Conservation (phyloP, 2,797 vertebrate genomes). For the Melopsittacus undulatus region DNA sequence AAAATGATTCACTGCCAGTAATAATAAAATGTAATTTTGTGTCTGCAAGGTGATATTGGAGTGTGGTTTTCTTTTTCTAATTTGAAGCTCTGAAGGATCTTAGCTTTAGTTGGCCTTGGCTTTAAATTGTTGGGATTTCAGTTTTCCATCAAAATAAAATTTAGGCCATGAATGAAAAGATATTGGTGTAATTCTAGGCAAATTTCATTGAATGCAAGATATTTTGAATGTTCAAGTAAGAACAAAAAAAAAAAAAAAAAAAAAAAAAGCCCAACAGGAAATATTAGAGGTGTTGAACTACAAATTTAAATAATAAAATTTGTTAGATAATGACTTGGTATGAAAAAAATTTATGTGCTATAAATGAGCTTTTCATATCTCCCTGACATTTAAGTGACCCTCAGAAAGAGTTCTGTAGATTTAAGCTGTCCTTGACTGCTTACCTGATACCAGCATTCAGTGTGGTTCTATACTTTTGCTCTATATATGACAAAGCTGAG, state of each 20-base stretch:
- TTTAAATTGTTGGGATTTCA: neutral
- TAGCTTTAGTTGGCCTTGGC: neutral
- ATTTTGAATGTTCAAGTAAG: neutral
- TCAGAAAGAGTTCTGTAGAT: neutral
- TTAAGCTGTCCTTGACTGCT: neutral
- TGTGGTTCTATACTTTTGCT: neutral
- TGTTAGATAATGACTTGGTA: neutral
- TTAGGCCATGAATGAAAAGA: neutral
- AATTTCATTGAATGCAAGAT: neutral
- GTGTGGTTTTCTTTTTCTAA: neutral
- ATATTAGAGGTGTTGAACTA: neutral
- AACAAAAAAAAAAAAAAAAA: neutral
- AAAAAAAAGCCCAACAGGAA: neutral
- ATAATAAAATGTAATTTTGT: neutral
- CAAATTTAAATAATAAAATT: neutral
- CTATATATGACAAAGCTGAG: neutral
- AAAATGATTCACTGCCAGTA: neutral
- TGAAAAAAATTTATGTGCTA: neutral
- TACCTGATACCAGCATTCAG: neutral
- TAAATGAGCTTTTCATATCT: neutral
- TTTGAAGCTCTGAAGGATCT: neutral
- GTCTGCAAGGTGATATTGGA: neutral
- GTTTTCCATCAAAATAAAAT: neutral
- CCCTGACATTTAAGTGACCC: neutral
- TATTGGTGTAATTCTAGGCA: neutral